Conservation (phyloP, 2,797 vertebrate genomes). For the Sternotherus odoratus region DNA sequence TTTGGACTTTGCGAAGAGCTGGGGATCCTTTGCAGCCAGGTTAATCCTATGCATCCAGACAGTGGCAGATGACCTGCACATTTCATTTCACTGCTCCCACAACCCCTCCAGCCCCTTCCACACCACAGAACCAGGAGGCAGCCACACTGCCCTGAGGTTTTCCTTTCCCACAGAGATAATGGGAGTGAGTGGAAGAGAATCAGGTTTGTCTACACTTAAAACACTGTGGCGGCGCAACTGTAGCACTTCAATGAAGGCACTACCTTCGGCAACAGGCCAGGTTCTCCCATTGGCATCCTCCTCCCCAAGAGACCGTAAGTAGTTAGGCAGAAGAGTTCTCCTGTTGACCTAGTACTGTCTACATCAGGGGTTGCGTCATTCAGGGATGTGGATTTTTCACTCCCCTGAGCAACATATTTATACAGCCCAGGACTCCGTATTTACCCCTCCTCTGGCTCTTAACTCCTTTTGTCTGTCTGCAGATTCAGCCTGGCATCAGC, state of each 20-base stretch:
- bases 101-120: background rate
- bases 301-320: no score
- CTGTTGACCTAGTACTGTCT: no score
- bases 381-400: no score
- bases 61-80: background rate
- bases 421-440: no score
- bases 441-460: background rate
- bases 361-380: no score
- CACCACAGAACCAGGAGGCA: background rate
- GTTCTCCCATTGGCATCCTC: no score
- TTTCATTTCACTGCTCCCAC: background rate
- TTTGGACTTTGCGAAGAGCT: background rate
- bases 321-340: no score
- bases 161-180: background rate
- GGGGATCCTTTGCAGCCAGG: background rate
- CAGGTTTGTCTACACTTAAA: no score
- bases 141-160: background rate
- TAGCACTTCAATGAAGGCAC: no score
- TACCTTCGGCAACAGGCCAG: no score
- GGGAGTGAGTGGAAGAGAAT: background rate
- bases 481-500: background rate
- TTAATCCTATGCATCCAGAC: background rate
- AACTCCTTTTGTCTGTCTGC: background rate
- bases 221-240: no score
- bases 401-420: no score